Evolutionary conservation across 2,113 vertebrate species (phyloP).

Genomic region (Oncorhynchus keta): DNA sequence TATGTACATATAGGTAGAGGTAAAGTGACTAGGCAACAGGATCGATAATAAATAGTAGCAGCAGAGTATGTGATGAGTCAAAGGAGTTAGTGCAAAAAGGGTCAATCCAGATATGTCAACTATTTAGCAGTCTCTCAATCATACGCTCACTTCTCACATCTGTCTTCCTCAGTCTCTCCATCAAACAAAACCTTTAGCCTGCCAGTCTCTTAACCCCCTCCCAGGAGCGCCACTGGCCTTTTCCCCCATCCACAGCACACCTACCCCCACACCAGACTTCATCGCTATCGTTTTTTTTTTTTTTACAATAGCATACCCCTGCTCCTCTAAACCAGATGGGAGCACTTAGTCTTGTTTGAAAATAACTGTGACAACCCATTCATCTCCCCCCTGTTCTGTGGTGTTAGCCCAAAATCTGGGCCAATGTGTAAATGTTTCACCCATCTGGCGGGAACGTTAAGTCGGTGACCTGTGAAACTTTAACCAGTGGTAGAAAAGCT

Average conservation of each 20-base stretch:
- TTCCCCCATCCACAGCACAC: constrained; percentile 10
- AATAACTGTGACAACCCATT: constrained; percentile 40
- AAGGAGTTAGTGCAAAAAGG: too few relatives aligned
- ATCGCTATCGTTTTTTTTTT: constrained; percentile 2
- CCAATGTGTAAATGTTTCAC: constrained; percentile 50
- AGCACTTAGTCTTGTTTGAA: constrained; percentile 37
- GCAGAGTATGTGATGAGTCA: too few relatives aligned
- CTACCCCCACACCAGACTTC: constrained; percentile 27
- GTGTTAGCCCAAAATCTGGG: constrained; percentile 48
- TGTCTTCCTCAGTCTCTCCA: constrained; percentile 23
- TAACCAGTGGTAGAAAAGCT: constrained; percentile 47
- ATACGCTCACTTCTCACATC: background rate
- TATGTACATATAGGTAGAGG: too few relatives aligned
- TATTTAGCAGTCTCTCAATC: constrained; percentile 16
- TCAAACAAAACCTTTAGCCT: constrained; percentile 22
- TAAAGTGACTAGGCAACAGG: too few relatives aligned
- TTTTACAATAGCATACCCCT: constrained; percentile 15
- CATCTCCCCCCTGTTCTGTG: constrained; percentile 29
- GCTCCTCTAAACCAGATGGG: constrained; percentile 39
- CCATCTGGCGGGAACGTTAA: constrained; percentile 22
- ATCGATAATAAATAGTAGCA: too few relatives aligned
- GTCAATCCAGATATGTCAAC: background rate
- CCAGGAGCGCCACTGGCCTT: constrained; percentile 17
- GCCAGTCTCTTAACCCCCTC: constrained; percentile 13
- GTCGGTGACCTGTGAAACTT: constrained; percentile 54